These are phyloP conservation scores for Perca flavescens DNA, from an alignment of 2,113 vertebrate species.

Conservation along the genomic window DNA sequence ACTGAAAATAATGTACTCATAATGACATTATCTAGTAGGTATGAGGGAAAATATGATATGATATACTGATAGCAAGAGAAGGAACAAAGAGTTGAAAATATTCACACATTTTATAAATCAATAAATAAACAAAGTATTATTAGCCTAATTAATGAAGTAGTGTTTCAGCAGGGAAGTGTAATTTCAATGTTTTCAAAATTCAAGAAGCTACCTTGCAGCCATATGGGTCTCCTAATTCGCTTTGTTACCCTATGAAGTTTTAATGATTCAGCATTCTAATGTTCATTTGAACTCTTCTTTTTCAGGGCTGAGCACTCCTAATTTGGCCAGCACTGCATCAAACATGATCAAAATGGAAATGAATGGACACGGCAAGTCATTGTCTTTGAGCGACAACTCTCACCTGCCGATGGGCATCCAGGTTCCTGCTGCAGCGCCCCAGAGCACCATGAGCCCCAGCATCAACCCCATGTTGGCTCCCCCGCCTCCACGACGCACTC, in stretches of 20 bases:
- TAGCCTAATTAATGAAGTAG: neutral
- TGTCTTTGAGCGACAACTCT: conserved; percentile 90
- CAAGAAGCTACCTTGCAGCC: neutral
- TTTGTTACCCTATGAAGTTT: neutral
- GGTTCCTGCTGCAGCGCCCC: conserved; percentile 89
- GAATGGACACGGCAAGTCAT: conserved; percentile 95
- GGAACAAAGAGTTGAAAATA: neutral
- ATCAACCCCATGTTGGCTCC: conserved; percentile 96
- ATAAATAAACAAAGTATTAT: neutral
- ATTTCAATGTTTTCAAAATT: neutral
- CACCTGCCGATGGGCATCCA: conserved; percentile 91
- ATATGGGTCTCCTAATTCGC: neutral
- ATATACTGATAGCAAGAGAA: neutral
- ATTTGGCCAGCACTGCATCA: conserved; percentile 91
- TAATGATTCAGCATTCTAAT: conserved; percentile 38
- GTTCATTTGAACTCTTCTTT: conserved; percentile 83
- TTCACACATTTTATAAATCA: neutral
- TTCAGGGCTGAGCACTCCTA: conserved; percentile 91
- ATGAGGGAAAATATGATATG: neutral
- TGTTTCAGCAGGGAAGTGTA: neutral
- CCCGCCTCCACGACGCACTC: conserved; percentile 94
- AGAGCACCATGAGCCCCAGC: conserved; percentile 91
- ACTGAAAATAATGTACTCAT: neutral
- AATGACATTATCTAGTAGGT: neutral
- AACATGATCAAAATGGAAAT: conserved; percentile 98